Conservation (phyloP, 1,140 invertebrate genomes). For the Lordiphosa stackelbergi region DNA sequence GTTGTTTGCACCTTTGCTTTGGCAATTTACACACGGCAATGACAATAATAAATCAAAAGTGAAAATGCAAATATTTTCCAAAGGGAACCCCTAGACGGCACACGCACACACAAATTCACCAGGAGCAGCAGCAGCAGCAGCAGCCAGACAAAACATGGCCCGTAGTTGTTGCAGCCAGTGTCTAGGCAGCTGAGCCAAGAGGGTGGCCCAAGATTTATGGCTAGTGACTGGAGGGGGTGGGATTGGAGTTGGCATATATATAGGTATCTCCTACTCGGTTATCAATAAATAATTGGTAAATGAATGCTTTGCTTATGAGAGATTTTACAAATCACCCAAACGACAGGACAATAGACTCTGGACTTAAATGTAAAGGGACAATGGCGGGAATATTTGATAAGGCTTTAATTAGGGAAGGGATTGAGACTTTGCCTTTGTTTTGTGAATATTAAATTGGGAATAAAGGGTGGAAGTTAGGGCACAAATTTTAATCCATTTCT, state of each 20-base stretch:
- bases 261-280: constrained; percentile 21
- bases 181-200: constrained; percentile 16
- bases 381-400: constrained; percentile 25
- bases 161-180: constrained; percentile 37
- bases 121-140: neutral
- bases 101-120: constrained; percentile 6
- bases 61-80: constrained; percentile 75
- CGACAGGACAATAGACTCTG: constrained; percentile 42
- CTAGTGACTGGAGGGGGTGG: constrained; percentile 26
- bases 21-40: constrained; percentile 73
- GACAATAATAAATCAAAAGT: constrained; percentile 76
- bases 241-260: neutral
- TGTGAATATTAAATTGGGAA: no score
- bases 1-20: constrained; percentile 71
- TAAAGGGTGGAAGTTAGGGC: no score
- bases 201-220: constrained; percentile 46
- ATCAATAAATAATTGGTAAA: constrained; percentile 75
- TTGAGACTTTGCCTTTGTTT: neutral
- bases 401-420: constrained; percentile 2
- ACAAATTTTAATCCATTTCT: no score
- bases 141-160: constrained; percentile 37
- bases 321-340: constrained; percentile 59
- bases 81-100: constrained; percentile 18
- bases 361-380: constrained; percentile 8
- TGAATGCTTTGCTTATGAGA: constrained; percentile 71